Conservation (phyloP, 2,113 vertebrate species). For the Boleophthalmus pectinirostris region DNA sequence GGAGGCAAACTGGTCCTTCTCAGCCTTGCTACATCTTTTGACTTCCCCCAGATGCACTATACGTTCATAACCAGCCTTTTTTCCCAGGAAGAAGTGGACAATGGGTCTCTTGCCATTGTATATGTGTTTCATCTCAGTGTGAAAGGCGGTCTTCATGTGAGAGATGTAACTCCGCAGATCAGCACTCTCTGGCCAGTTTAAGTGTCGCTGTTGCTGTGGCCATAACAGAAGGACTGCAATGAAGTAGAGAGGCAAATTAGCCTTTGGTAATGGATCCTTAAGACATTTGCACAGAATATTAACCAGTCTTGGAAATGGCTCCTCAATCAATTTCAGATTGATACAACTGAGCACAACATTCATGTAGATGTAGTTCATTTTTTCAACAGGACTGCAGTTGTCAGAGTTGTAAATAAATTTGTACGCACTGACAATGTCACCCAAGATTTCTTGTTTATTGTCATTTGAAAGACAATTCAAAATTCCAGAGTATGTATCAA, state of each 20-base stretch:
- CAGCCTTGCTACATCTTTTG: neutral
- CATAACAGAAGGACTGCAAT: slow-evolving; percentile 65
- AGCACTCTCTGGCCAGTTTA: accelerated
- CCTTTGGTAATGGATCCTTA: accelerated
- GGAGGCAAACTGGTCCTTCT: slow-evolving; percentile 30
- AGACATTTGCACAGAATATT: neutral
- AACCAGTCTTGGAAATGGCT: neutral
- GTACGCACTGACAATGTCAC: slow-evolving; percentile 35
- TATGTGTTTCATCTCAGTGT: slow-evolving; percentile 43
- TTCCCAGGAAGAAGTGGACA: slow-evolving; percentile 69
- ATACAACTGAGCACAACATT: slow-evolving; percentile 65
- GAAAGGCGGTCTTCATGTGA: slow-evolving; percentile 55
- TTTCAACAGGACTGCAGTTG: neutral
- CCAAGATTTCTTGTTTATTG: slow-evolving; percentile 14
- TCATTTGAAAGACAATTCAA: slow-evolving; percentile 40
- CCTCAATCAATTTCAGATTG: slow-evolving; percentile 19
- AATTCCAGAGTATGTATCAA: slow-evolving; percentile 64
- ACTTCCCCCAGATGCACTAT: slow-evolving; percentile 49
- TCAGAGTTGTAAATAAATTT: neutral
- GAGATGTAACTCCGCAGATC: slow-evolving; percentile 43
- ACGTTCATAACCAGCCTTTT: slow-evolving; percentile 44
- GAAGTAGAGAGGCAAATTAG: slow-evolving; percentile 50
- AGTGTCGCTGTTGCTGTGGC: slow-evolving; percentile 53
- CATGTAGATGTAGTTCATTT: slow-evolving; percentile 61
- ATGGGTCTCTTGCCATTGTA: slow-evolving; percentile 53